Conservation (phyloP, 2,113 vertebrate genomes). For the Corvus moneduloides region DNA sequence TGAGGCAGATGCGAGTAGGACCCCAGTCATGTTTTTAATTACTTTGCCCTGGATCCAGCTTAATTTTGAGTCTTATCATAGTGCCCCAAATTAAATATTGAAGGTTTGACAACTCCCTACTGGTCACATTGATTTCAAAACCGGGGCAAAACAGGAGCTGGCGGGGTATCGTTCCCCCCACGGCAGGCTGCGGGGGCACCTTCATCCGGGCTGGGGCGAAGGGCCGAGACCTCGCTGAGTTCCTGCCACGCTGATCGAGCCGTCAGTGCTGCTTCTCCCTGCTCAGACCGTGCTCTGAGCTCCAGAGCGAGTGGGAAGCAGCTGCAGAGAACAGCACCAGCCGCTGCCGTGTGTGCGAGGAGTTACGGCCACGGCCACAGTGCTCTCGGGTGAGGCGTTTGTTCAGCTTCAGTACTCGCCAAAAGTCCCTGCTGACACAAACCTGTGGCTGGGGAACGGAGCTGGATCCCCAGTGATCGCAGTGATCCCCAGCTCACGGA, state of each 20-base stretch:
- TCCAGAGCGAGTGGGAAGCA: background rate
- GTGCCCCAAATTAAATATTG: background rate
- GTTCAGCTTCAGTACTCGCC: background rate
- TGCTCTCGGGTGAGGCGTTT: accelerated
- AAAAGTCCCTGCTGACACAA: background rate
- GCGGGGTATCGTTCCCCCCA: background rate
- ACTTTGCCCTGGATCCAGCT: background rate
- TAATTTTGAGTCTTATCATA: background rate
- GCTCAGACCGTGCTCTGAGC: background rate
- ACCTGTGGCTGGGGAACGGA: background rate
- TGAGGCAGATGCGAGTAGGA: background rate
- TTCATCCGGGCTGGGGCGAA: background rate
- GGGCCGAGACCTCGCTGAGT: accelerated
- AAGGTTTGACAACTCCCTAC: background rate
- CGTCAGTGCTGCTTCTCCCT: background rate
- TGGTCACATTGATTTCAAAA: background rate
- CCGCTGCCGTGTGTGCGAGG: accelerated
- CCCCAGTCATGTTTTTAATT: background rate
- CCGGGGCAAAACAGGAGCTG: background rate
- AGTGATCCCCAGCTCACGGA: background rate
- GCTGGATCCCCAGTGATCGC: background rate
- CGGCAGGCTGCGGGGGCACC: accelerated
- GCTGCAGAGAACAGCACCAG: background rate
- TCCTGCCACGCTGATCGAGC: background rate
- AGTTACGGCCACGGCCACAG: background rate